Percentiles rank a stretch among this genome's conserved stretches.
Conservation (phyloP, 2,888 invertebrate genomes). For the Tachina fera region DNA sequence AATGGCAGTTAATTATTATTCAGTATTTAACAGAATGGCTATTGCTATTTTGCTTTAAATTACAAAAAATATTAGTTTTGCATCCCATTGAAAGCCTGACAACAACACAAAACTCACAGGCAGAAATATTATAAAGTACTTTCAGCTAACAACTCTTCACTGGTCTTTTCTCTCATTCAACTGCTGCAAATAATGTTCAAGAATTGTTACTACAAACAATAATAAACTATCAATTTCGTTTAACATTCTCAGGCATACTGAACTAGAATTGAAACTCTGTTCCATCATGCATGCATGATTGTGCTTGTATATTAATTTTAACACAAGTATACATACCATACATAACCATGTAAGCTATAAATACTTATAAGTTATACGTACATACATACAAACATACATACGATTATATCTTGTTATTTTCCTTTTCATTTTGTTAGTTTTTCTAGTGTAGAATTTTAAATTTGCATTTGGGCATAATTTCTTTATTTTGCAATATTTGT, state of each 20-base stretch:
- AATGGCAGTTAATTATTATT: no score
- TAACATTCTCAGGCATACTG: conserved; percentile 57
- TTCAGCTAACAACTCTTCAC: background rate
- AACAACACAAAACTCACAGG: background rate
- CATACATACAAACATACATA: no score
- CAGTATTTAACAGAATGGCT: no score
- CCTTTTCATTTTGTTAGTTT: conserved; percentile 38
- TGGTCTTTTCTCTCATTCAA: conserved; percentile 2
- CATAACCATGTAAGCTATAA: conserved; percentile 8
- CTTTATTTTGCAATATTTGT: conserved; percentile 23
- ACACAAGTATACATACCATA: background rate
- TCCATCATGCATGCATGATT: conserved; percentile 38
- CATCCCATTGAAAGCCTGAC: background rate
- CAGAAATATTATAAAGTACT: conserved; percentile 18
- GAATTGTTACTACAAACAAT: conserved; percentile 40
- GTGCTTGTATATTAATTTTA: background rate
- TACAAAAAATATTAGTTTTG: no score
- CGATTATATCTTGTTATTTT: background rate
- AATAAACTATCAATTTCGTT: conserved; percentile 62
- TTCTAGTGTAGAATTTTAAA: conserved; percentile 59
- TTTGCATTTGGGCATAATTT: conserved; percentile 65
- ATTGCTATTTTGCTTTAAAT: no score
- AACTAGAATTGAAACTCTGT: conserved; percentile 39
- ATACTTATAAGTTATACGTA: conserved; percentile 21
- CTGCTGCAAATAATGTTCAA: conserved; percentile 36